Conservation (phyloP, 2,888 invertebrate genomes). For the Laothoe populi region DNA sequence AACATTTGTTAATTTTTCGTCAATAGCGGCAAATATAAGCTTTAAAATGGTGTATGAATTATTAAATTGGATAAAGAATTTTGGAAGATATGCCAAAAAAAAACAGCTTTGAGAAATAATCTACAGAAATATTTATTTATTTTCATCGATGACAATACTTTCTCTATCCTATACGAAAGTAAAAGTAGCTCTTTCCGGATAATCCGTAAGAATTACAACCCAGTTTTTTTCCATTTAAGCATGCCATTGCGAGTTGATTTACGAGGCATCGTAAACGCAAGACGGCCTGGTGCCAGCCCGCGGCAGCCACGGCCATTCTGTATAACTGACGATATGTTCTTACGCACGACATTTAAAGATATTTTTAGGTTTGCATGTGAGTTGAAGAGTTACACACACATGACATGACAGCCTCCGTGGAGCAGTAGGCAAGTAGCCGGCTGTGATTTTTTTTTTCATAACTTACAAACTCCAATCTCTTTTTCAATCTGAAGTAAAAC, state of each 20-base stretch:
- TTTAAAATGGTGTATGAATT: too few species aligned
- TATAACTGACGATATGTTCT: constrained; percentile 12
- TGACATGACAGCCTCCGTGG: too few species aligned
- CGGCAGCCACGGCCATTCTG: constrained; percentile 35
- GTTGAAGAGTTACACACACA: too few species aligned
- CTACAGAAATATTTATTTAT: background rate
- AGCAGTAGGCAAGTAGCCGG: too few species aligned
- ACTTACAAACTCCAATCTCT: too few species aligned
- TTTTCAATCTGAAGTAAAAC: too few species aligned
- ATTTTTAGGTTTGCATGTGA: constrained; percentile 7
- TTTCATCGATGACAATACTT: background rate
- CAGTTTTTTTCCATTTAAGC: constrained; percentile 35
- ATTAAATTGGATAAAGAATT: too few species aligned
- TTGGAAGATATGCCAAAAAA: too few species aligned
- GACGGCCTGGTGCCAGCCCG: constrained; percentile 44
- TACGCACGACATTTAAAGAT: constrained; percentile 4
- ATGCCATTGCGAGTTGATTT: constrained; percentile 41
- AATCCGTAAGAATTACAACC: constrained; percentile 22
- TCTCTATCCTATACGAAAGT: background rate
- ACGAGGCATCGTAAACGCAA: constrained; percentile 44
- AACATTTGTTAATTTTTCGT: too few species aligned
- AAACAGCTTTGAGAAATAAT: too few species aligned
- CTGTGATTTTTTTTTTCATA: too few species aligned
- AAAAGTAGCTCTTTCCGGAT: constrained; percentile 14
- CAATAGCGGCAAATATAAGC: too few species aligned